phyloP scores from a whole-genome alignment of 1,140 invertebrate species.

The Coenobita brevimanus region DNA sequence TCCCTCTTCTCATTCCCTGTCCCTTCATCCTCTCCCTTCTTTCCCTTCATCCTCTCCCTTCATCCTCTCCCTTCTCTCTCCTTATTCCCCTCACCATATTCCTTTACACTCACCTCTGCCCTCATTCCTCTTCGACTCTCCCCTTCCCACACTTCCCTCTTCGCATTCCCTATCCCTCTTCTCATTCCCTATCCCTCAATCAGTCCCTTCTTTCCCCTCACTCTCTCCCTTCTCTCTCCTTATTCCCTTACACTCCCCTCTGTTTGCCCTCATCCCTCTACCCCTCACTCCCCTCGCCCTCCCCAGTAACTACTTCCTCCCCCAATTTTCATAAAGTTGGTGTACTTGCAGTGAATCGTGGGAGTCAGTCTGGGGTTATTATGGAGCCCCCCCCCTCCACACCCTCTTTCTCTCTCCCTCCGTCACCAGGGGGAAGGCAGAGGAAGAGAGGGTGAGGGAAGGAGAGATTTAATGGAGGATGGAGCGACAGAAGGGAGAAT shows the following conservation, averaged over 20 bases:
- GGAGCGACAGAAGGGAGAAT: too few relatives aligned
- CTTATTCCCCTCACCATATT: background rate
- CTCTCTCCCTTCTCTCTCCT: background rate
- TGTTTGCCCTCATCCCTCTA: background rate
- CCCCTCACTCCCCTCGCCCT: background rate
- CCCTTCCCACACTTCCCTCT: background rate
- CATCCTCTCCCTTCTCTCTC: background rate
- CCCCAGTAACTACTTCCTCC: slow-evolving; percentile 15
- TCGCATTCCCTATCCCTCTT: background rate
- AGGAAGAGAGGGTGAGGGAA: too few relatives aligned
- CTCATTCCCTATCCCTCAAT: background rate
- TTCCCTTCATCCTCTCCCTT: background rate
- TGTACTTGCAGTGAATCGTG: slow-evolving; percentile 33
- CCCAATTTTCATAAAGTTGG: slow-evolving; percentile 60
- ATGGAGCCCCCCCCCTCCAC: background rate
- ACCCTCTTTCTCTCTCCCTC: slow-evolving; percentile 13
- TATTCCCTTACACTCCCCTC: background rate
- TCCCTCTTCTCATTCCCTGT: background rate
- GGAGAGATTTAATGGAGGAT: too few relatives aligned
- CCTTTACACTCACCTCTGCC: background rate
- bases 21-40: background rate
- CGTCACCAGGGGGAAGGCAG: background rate
- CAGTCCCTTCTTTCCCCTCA: background rate
- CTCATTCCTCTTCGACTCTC: background rate
- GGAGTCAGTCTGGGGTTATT: slow-evolving; percentile 50